phyloP scores from a whole-genome alignment of 2,113 vertebrate genomes.

The Corynorhinus townsendii region DNA sequence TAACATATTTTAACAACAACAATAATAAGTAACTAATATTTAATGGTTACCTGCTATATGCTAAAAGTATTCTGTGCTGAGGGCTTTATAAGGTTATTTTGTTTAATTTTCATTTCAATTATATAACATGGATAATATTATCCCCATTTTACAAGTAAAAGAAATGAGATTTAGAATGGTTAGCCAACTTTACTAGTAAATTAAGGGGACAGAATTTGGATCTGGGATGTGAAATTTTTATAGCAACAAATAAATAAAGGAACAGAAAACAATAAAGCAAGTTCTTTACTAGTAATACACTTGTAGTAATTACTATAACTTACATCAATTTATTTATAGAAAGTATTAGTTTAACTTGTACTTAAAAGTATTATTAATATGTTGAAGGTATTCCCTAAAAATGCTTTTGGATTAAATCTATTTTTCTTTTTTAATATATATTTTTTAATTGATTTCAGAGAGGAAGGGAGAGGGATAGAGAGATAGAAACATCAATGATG shows the following conservation, averaged over 20 bases:
- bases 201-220: neutral
- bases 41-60: neutral
- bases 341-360: neutral
- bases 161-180: neutral
- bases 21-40: slow-evolving; percentile 3
- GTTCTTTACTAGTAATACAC: neutral
- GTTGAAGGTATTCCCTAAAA: slow-evolving; percentile 13
- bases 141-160: neutral
- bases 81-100: neutral
- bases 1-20: neutral
- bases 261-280: neutral
- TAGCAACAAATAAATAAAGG: neutral
- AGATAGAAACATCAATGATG: too few relatives aligned
- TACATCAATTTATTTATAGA: neutral
- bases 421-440: slow-evolving; percentile 35
- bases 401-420: neutral
- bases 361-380: neutral
- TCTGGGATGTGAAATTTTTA: neutral
- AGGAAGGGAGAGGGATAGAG: too few relatives aligned
- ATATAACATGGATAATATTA: neutral
- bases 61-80: neutral
- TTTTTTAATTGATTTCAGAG: too few relatives aligned
- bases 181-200: neutral
- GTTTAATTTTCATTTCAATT: neutral
- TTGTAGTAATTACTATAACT: neutral